Base-by-base conservation (phyloP, 2,797 vertebrate genomes). In the Anabas testudineus region DNA sequence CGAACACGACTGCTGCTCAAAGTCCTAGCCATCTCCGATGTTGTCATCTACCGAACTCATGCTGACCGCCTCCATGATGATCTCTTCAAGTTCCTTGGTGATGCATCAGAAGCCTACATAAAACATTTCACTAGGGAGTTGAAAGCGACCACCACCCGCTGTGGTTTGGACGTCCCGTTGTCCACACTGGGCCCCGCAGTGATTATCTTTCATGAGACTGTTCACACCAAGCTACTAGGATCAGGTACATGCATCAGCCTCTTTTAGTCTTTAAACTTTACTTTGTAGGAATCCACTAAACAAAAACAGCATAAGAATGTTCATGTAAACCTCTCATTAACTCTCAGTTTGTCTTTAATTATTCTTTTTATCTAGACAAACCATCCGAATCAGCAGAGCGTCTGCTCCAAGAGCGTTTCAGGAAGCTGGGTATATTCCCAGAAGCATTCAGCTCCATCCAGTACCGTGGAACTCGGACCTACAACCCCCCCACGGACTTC, bases 161-260 rank as follows among this genome's bases (percentile, higher is more conserved):
- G 98, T 78, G 98, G 98, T 53, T 93, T 99, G 63, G 97, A 99
- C 39, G 98, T 99, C 67, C 98, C 98, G 7, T 91, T 99, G 63
- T 99, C 98, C 71, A 98, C 97, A 0, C 90, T 99, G 85, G 98
- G 98, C 59, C 98, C 98, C 1, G 97, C 95, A 3, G 98, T 99
- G 52, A 96, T 99, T 83, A 97, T 99, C 93, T 99, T 99, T 92
- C 98, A 99, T 0, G 98, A 99, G 93, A 99, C 98, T 14, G 96
- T 99, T 47, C 97, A 99, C 88, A 99, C 98, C 72, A 98, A 98
- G 73, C 93, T 99, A 0, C 90, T 99, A 66, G 98, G 98, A 76
- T 96, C 96, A 91, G 97, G 98, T 99, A 89, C 92, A 32, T 0
- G 10, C 22, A 8, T 69, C 10, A 4, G 9, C 4, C 0, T 9